A percentile compares a stretch with the other conserved stretches of the same genome.
phyloP scores from a whole-genome alignment of 2,797 vertebrate species.

The Smutsia gigantea region DNA sequence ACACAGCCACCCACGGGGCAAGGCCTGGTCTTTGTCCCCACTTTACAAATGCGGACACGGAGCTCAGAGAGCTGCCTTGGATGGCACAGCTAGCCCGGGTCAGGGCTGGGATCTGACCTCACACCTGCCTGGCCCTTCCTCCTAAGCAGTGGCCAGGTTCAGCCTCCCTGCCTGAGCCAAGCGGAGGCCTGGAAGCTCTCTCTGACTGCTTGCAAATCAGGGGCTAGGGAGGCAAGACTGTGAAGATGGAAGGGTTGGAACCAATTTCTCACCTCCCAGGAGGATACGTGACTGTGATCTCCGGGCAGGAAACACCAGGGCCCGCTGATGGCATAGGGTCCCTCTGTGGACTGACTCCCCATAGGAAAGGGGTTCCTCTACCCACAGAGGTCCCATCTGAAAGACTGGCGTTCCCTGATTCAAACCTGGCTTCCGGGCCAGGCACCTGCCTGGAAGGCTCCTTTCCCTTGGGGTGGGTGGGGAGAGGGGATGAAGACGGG shows the following conservation, averaged over 20 bases:
- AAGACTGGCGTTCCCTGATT: background rate
- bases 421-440: background rate
- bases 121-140: background rate
- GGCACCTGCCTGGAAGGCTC: background rate
- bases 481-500: too few species aligned
- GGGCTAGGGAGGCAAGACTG: background rate
- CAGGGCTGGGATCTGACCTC: background rate
- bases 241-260: background rate
- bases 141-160: rapidly evolving
- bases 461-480: background rate
- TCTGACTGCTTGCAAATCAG: background rate
- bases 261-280: background rate
- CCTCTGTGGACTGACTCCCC: background rate
- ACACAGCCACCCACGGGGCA: background rate
- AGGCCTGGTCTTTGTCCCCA: background rate
- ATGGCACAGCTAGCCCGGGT: background rate
- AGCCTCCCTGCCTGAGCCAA: background rate
- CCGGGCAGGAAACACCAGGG: background rate
- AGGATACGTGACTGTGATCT: background rate
- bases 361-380: background rate
- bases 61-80: background rate
- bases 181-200: background rate
- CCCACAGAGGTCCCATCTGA: background rate
- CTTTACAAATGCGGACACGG: background rate
- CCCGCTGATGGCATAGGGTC: background rate